A percentile compares a stretch with the other conserved stretches of the same genome.
Conservation (phyloP, 1,140 invertebrate species). For the Danaus plexippus region DNA sequence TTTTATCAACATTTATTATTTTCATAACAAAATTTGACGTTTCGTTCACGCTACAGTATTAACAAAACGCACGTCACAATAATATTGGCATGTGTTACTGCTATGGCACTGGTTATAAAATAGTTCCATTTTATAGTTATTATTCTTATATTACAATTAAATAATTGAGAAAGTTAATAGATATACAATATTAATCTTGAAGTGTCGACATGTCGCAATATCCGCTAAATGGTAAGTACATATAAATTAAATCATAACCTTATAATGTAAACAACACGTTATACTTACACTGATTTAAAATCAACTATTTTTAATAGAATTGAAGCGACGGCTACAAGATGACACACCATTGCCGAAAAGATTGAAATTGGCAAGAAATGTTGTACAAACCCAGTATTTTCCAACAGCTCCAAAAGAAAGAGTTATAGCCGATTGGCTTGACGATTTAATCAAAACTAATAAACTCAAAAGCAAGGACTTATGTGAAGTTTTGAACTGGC, state of each 20-base stretch:
- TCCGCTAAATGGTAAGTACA: conserved; percentile 45
- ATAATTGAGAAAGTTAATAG: too few relatives aligned
- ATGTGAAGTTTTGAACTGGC: conserved; percentile 43
- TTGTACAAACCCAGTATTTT: conserved; percentile 51
- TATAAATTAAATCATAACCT: conserved; percentile 1
- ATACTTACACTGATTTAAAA: conserved; percentile 1
- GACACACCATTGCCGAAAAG: conserved; percentile 46
- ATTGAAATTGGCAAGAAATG: conserved; percentile 51
- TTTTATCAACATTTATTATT: too few relatives aligned
- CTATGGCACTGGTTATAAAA: too few relatives aligned
- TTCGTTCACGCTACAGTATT: too few relatives aligned
- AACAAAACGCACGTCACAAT: too few relatives aligned
- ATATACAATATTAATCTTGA: too few relatives aligned
- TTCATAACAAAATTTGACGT: too few relatives aligned
- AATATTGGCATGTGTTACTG: too few relatives aligned
- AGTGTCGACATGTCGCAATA: conserved; percentile 35
- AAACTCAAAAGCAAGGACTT: conserved; percentile 38
- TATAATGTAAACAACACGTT: conserved; percentile 11
- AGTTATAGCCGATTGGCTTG: conserved; percentile 53
- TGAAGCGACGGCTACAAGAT: conserved; percentile 54
- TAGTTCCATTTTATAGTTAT: too few relatives aligned
- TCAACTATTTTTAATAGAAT: conserved; percentile 33
- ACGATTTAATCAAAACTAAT: conserved; percentile 32
- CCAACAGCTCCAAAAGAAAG: conserved; percentile 53
- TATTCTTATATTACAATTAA: too few relatives aligned